A percentile compares a stretch with the other conserved stretches of the same genome.
Conservation (phyloP, 2,113 vertebrate species). For the Cryptoleucopteryx plumbea region DNA sequence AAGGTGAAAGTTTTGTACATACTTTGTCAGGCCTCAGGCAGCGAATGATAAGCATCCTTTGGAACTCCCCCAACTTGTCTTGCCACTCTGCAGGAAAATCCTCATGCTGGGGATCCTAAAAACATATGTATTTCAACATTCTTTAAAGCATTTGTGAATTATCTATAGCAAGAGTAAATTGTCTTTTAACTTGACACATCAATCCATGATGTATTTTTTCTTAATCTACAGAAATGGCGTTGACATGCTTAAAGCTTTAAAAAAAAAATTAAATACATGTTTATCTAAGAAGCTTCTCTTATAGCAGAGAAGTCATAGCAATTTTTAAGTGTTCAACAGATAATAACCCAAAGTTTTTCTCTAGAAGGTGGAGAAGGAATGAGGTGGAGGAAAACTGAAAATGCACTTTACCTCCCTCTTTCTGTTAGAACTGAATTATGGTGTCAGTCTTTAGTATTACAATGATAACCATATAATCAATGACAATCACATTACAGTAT, state of each 20-base stretch:
- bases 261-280: not conserved
- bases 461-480: not conserved
- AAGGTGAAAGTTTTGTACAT: not conserved
- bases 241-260: not conserved
- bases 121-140: not conserved
- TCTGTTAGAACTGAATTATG: not conserved
- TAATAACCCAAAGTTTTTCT: not conserved
- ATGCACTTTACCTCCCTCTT: not conserved
- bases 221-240: not conserved
- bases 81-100: slow-evolving; percentile 79
- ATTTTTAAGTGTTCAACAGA: not conserved
- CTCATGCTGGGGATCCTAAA: slow-evolving; percentile 78
- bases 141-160: not conserved
- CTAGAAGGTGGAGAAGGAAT: not conserved
- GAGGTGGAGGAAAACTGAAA: not conserved
- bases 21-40: slow-evolving; percentile 87
- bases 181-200: not conserved
- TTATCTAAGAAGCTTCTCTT: not conserved
- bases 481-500: not conserved
- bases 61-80: slow-evolving; percentile 74
- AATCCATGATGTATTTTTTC: not conserved
- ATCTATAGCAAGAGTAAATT: not conserved
- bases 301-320: not conserved
- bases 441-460: not conserved
- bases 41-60: slow-evolving; percentile 85